phyloP scores from a whole-genome alignment of 2,888 invertebrate species.

The Scaptomyza tumidula region DNA sequence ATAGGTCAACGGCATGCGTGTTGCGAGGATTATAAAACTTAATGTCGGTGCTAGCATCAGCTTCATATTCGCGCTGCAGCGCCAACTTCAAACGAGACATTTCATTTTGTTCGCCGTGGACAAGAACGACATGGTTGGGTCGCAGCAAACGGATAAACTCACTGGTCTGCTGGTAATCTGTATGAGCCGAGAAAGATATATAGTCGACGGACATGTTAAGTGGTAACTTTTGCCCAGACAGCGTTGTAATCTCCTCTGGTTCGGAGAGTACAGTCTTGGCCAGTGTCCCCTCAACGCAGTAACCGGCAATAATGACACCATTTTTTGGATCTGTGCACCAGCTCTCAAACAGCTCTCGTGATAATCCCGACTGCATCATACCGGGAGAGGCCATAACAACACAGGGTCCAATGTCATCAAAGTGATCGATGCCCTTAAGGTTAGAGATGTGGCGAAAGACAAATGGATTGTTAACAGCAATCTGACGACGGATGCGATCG shows the following conservation, averaged over 20 bases:
- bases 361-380: conserved; percentile 99
- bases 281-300: conserved; percentile 95
- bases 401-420: conserved; percentile 99
- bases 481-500: conserved; percentile 97
- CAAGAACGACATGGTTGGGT: conserved; percentile 96
- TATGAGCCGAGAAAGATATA: conserved; percentile 99
- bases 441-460: conserved; percentile 99
- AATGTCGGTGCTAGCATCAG: conserved; percentile 91
- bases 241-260: conserved; percentile 98
- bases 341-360: conserved; percentile 97
- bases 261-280: conserved; percentile 98
- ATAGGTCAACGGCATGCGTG: conserved; percentile 95
- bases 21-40: conserved; percentile 98
- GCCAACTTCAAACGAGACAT: conserved; percentile 98
- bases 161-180: conserved; percentile 89
- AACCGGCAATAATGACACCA: conserved; percentile 99
- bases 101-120: conserved; percentile 99
- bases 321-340: conserved; percentile 99
- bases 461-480: conserved; percentile 99
- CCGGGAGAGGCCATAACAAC: conserved; percentile 99
- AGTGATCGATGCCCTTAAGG: conserved; percentile 97
- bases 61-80: conserved; percentile 90
- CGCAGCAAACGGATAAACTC: conserved; percentile 97
- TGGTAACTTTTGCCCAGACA: conserved; percentile 97
- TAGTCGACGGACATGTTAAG: conserved; percentile 99